These are phyloP conservation scores for Enteromius viviparus DNA, from an alignment of 2,797 vertebrate species.

Conservation along the genomic window DNA sequence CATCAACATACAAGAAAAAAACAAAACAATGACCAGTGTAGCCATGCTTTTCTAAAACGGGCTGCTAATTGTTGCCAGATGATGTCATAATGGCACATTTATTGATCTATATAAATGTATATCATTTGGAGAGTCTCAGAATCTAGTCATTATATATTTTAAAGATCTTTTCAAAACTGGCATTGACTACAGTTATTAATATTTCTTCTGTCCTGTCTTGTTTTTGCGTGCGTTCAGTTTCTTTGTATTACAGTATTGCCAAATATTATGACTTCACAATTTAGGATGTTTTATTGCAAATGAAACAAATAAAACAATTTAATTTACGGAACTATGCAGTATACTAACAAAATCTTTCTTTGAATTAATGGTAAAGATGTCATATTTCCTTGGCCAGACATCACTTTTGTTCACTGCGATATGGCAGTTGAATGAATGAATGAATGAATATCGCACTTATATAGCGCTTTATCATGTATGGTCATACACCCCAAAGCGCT, in stretches of 20 bases:
- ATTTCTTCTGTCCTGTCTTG: neutral
- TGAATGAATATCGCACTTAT: too few relatives aligned
- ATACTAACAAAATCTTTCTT: neutral
- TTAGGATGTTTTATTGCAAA: neutral
- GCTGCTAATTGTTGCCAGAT: neutral
- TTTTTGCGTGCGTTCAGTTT: neutral
- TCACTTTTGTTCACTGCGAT: neutral
- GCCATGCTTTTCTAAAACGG: neutral
- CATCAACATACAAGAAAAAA: neutral
- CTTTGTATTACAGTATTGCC: neutral
- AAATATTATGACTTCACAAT: neutral
- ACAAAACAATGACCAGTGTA: neutral
- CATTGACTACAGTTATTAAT: neutral
- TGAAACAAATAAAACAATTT: neutral
- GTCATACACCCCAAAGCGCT: too few relatives aligned
- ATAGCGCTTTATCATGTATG: too few relatives aligned
- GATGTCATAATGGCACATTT: neutral
- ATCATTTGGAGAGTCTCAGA: neutral
- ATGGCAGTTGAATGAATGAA: too few relatives aligned
- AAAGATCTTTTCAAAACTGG: too few relatives aligned
- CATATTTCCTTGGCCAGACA: too few relatives aligned
- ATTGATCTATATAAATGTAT: neutral
- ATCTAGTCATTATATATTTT: neutral
- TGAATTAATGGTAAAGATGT: neutral
- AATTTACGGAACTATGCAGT: neutral